Conservation (phyloP, 2,113 vertebrate genomes). For the Xiphorhynchus elegans region DNA sequence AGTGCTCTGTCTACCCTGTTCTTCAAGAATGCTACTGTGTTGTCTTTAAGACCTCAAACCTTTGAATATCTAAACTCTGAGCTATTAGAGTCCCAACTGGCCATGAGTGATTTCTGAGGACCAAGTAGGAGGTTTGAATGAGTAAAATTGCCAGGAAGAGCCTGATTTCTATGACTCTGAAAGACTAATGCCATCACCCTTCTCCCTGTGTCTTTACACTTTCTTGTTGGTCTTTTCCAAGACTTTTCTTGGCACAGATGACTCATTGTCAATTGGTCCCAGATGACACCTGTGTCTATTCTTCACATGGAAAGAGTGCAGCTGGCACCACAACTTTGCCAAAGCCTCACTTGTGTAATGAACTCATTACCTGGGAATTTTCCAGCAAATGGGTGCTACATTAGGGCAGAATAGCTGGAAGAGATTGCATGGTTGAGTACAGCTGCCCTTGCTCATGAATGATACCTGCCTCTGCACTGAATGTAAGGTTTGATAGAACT, state of each 20-base stretch:
- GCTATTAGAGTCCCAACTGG: background rate
- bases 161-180: background rate
- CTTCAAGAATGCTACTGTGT: fast-evolving
- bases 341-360: background rate
- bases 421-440: background rate
- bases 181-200: background rate
- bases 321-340: background rate
- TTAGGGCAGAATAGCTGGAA: background rate
- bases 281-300: background rate
- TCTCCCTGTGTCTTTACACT: background rate
- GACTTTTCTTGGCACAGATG: background rate
- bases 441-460: background rate
- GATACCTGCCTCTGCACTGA: background rate
- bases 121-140: background rate
- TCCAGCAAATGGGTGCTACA: background rate
- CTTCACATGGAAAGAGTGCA: background rate
- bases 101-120: background rate
- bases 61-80: background rate
- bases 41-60: background rate
- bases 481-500: background rate
- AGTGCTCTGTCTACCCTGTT: background rate
- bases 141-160: background rate
- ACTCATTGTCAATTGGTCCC: background rate
- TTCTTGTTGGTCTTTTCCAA: background rate
- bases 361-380: background rate